phyloP scores from a whole-genome alignment of 2,797 vertebrate genomes.

The Erpetoichthys calabaricus region DNA sequence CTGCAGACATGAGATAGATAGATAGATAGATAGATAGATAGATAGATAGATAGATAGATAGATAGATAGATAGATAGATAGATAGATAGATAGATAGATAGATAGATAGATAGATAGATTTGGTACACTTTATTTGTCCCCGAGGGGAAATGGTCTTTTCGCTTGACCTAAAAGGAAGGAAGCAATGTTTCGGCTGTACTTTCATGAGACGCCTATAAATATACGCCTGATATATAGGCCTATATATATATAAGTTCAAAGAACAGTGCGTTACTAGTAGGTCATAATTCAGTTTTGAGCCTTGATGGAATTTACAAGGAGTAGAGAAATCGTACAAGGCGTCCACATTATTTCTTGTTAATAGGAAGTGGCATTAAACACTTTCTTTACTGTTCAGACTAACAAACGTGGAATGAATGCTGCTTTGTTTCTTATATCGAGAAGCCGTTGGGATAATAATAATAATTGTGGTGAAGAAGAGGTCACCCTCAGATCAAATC shows the following conservation, averaged over 20 bases:
- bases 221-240: neutral
- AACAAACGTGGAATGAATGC: conserved; percentile 47
- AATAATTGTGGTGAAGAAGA: conserved; percentile 64
- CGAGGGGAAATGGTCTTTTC: too few relatives aligned
- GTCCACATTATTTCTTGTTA: conserved; percentile 51
- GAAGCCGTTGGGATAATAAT: conserved; percentile 54
- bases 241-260: conserved; percentile 18
- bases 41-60: too few relatives aligned
- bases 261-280: conserved; percentile 30
- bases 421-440: conserved; percentile 44
- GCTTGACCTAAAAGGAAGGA: too few relatives aligned
- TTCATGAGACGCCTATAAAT: neutral
- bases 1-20: too few relatives aligned
- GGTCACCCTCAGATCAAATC: conserved; percentile 62
- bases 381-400: conserved; percentile 49
- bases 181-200: too few relatives aligned
- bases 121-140: too few relatives aligned
- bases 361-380: conserved; percentile 59
- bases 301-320: conserved; percentile 54
- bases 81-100: too few relatives aligned
- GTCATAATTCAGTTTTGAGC: conserved; percentile 45
- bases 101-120: too few relatives aligned
- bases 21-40: too few relatives aligned
- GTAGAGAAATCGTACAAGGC: conserved; percentile 46
- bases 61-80: too few relatives aligned